Percentiles rank a stretch among this genome's conserved stretches.
These are phyloP conservation scores for Mactromeris polynyma DNA, from an alignment of 2,888 invertebrate species.

Conservation along the genomic window DNA sequence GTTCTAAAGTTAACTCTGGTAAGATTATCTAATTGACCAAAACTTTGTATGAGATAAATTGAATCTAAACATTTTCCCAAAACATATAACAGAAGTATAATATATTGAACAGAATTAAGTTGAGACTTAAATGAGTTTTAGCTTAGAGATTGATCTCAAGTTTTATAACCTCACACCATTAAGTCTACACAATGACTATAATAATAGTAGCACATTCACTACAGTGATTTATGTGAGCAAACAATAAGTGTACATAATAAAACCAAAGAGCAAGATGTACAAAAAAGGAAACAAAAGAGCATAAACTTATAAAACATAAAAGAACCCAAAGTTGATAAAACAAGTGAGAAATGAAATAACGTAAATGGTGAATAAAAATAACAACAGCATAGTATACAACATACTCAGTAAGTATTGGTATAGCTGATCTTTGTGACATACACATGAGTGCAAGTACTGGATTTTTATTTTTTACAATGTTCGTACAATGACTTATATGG, in stretches of 20 bases:
- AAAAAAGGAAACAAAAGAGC: neutral
- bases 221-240: neutral
- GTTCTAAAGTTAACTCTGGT: neutral
- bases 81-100: neutral
- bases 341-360: neutral
- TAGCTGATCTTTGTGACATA: neutral
- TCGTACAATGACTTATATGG: no score
- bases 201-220: neutral
- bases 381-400: neutral
- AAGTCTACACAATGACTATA: neutral
- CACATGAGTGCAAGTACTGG: neutral
- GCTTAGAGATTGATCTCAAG: neutral
- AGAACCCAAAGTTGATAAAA: neutral
- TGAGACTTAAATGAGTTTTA: neutral
- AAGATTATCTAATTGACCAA: no score
- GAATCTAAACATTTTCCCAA: neutral
- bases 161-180: neutral
- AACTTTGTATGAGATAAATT: no score
- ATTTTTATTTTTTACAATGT: no score
- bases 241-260: neutral
- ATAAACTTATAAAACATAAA: neutral
- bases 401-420: constrained; percentile 33
- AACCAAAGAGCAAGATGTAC: neutral
- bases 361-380: neutral
- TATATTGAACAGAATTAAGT: neutral